Conservation (phyloP, 2,797 vertebrate genomes). For the Carduelis carduelis region DNA sequence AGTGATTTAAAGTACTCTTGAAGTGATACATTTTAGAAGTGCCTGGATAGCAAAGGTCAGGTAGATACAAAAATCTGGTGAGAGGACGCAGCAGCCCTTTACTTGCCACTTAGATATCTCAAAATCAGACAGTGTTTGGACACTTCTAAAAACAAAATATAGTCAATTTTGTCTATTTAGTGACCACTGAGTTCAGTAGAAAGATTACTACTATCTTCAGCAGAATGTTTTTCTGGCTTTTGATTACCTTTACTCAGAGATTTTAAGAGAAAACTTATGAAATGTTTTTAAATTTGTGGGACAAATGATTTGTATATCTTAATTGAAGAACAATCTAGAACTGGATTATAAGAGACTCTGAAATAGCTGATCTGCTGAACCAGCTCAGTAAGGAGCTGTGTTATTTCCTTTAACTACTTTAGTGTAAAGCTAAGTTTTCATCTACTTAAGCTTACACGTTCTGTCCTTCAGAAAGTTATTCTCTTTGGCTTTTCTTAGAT, state of each 20-base stretch:
- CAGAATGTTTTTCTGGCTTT: not conserved
- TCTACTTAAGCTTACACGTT: constrained; percentile 43
- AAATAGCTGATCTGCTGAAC: not conserved
- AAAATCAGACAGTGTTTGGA: not conserved
- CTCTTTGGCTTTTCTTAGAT: constrained; percentile 62
- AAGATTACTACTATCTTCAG: not conserved
- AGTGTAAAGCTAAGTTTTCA: constrained; percentile 47
- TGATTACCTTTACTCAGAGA: not conserved
- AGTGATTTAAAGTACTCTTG: not conserved
- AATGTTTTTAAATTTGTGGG: not conserved
- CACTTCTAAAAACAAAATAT: not conserved
- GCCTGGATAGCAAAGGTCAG: not conserved
- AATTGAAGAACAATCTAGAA: not conserved
- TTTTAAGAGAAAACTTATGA: not conserved
- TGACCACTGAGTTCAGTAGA: not conserved
- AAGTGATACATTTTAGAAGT: not conserved
- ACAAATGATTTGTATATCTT: not conserved
- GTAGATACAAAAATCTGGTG: not conserved
- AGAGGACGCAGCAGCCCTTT: not conserved
- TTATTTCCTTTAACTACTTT: constrained; percentile 29
- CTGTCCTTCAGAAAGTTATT: constrained; percentile 69
- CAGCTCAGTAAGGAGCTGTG: not conserved
- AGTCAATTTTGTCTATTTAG: not conserved
- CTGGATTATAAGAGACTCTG: not conserved
- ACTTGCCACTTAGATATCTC: not conserved